Percentiles rank a stretch among this genome's conserved stretches.
These are phyloP conservation scores for Perodicticus potto DNA, from an alignment of 2,797 vertebrate species.

Conservation along the genomic window DNA sequence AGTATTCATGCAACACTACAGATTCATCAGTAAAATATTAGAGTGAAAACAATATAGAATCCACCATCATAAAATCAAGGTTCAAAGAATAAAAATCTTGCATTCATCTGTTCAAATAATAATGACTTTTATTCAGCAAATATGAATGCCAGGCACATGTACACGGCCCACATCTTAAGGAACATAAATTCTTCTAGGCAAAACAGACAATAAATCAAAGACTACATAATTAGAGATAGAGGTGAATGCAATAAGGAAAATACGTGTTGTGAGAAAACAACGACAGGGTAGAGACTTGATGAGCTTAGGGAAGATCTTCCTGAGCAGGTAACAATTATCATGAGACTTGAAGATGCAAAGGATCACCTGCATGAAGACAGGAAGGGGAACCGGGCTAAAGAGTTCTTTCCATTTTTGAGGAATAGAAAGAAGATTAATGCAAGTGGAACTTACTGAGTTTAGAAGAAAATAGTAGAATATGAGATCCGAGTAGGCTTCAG, in stretches of 20 bases:
- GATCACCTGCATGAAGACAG: neutral
- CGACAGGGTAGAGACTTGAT: neutral
- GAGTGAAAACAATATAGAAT: neutral
- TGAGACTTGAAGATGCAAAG: neutral
- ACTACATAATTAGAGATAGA: neutral
- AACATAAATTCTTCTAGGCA: conserved; percentile 17
- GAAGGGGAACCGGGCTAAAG: neutral
- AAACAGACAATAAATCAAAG: conserved; percentile 3
- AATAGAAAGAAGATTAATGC: neutral
- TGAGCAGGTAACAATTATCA: neutral
- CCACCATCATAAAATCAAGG: conserved; percentile 18
- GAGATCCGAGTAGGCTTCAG: neutral
- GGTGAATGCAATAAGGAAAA: neutral
- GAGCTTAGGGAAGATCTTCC: neutral
- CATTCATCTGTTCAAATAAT: neutral
- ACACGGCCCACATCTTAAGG: neutral
- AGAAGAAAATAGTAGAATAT: neutral
- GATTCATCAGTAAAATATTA: conserved; percentile 30
- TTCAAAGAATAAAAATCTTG: conserved; percentile 32
- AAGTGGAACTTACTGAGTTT: neutral
- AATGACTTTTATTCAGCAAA: conserved; percentile 10
- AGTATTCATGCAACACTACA: neutral
- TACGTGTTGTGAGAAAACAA: neutral
- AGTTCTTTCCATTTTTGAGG: neutral
- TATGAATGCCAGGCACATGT: neutral